A percentile compares a stretch with the other conserved stretches of the same genome.
Evolutionary conservation across 2,888 invertebrate genomes (phyloP).

Genomic region (Xanthorhoe spadicearia): DNA sequence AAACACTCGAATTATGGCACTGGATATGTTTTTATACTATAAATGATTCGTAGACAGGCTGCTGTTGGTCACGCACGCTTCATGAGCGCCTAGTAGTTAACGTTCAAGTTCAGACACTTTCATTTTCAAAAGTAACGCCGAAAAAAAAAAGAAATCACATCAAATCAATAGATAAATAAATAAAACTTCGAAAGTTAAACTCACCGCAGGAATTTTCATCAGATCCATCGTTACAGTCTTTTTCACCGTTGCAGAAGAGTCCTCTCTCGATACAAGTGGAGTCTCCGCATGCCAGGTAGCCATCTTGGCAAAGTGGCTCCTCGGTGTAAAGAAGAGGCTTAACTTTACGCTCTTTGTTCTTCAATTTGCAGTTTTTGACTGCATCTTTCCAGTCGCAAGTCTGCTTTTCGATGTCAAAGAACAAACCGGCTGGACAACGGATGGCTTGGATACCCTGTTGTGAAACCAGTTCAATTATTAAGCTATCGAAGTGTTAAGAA

Average conservation of each 20-base stretch:
- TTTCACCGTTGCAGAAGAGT: conserved; percentile 96
- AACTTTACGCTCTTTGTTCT: conserved; percentile 94
- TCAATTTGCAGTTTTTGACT: conserved; percentile 96
- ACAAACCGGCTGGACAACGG: conserved; percentile 95
- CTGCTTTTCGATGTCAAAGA: conserved; percentile 97
- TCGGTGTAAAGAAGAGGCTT: conserved; percentile 95
- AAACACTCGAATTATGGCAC: conserved; percentile 50
- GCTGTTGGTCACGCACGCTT: conserved; percentile 70
- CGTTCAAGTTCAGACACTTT: conserved; percentile 64
- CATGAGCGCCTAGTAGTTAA: conserved; percentile 55
- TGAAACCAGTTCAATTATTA: conserved; percentile 37
- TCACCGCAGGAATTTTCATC: conserved; percentile 96
- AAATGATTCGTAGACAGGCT: conserved; percentile 74
- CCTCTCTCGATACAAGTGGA: conserved; percentile 94
- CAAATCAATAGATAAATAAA: neutral
- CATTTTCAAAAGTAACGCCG: conserved; percentile 37
- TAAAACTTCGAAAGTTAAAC: conserved; percentile 58
- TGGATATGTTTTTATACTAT: conserved; percentile 73
- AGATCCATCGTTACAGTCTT: conserved; percentile 94
- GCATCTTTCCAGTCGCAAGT: conserved; percentile 97
- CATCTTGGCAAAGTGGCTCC: conserved; percentile 95
- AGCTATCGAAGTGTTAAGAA: conserved; percentile 33
- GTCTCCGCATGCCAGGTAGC: conserved; percentile 94
- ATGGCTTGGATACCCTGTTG: conserved; percentile 95
- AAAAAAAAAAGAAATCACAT: conserved; percentile 1